These are phyloP conservation scores for Diarsia mendica DNA, from an alignment of 2,888 invertebrate genomes.

Conservation along the genomic window DNA sequence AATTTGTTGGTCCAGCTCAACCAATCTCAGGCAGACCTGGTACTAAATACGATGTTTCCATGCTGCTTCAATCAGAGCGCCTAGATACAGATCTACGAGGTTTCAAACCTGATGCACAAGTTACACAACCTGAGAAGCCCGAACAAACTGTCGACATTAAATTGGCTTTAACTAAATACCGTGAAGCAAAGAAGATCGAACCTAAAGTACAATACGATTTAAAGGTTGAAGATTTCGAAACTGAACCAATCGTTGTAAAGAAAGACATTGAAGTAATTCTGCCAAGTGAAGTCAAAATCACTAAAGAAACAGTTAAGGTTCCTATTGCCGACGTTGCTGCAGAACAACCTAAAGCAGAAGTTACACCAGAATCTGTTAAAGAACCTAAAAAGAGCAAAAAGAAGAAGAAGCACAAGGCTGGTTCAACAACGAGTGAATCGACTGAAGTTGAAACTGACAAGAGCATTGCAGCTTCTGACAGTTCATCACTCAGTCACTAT, in stretches of 20 bases:
- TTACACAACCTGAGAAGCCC: constrained; percentile 59
- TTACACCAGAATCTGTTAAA: constrained; percentile 70
- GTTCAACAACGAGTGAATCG: constrained; percentile 76
- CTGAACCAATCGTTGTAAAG: constrained; percentile 77
- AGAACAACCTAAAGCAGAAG: constrained; percentile 74
- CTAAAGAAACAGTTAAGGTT: constrained; percentile 68
- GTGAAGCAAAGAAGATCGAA: constrained; percentile 69
- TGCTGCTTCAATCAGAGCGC: constrained; percentile 82
- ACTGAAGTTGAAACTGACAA: constrained; percentile 80
- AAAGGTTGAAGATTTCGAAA: constrained; percentile 78
- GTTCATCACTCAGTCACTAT: constrained; percentile 86
- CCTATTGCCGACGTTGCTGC: constrained; percentile 72
- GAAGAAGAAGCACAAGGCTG: constrained; percentile 91
- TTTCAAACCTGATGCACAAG: constrained; percentile 55
- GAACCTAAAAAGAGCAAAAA: constrained; percentile 91
- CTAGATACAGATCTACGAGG: constrained; percentile 74
- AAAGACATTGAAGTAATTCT: constrained; percentile 83
- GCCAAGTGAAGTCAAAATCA: constrained; percentile 78
- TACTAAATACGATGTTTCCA: constrained; percentile 71
- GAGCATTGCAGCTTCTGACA: constrained; percentile 81
- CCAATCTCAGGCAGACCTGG: constrained; percentile 59
- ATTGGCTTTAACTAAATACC: constrained; percentile 79
- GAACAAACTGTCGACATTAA: constrained; percentile 81
- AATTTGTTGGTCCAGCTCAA: constrained; percentile 50
- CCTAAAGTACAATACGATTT: constrained; percentile 81